These are phyloP conservation scores for Nematolebias whitei DNA, from an alignment of 2,113 vertebrate species.

Conservation along the genomic window DNA sequence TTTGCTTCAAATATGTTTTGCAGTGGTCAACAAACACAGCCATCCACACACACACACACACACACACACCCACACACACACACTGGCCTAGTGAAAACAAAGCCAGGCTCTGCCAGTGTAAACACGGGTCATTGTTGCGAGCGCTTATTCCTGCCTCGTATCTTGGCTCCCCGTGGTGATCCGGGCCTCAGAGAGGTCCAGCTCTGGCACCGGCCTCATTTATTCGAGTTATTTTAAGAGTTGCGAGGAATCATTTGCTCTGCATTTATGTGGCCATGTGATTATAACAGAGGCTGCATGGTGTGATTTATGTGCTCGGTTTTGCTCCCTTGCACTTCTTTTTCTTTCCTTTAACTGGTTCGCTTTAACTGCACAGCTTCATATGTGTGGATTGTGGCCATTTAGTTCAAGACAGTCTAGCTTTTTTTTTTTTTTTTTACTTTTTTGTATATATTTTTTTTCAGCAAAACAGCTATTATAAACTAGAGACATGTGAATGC, in stretches of 20 bases:
- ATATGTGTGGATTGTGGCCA: conserved; percentile 49
- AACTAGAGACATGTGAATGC: too few relatives aligned
- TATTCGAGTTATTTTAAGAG: conserved; percentile 54
- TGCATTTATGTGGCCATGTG: conserved; percentile 59
- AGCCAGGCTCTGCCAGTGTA: conserved; percentile 66
- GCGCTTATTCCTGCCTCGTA: conserved; percentile 58
- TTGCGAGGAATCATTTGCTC: conserved; percentile 43
- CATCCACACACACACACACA: conserved; percentile 19
- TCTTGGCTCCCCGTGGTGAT: conserved; percentile 47
- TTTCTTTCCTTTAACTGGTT: conserved; percentile 41
- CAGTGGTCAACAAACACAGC: conserved; percentile 56
- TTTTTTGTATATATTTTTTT: conserved; percentile 63
- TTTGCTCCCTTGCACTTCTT: conserved; percentile 46
- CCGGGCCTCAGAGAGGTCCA: conserved; percentile 27
- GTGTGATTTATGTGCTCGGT: conserved; percentile 66
- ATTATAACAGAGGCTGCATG: conserved; percentile 55
- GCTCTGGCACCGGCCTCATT: conserved; percentile 26
- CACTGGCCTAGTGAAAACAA: conserved; percentile 70
- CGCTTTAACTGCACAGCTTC: conserved; percentile 26
- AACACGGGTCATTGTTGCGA: conserved; percentile 70
- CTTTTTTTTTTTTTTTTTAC: conserved; percentile 31
- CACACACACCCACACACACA: conserved; percentile 30
- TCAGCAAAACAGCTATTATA: too few relatives aligned
- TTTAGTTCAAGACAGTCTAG: conserved; percentile 39
- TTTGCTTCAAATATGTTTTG: conserved; percentile 65